These are phyloP conservation scores for Unio delphinus DNA, from an alignment of 2,888 invertebrate species.

Conservation along the genomic window DNA sequence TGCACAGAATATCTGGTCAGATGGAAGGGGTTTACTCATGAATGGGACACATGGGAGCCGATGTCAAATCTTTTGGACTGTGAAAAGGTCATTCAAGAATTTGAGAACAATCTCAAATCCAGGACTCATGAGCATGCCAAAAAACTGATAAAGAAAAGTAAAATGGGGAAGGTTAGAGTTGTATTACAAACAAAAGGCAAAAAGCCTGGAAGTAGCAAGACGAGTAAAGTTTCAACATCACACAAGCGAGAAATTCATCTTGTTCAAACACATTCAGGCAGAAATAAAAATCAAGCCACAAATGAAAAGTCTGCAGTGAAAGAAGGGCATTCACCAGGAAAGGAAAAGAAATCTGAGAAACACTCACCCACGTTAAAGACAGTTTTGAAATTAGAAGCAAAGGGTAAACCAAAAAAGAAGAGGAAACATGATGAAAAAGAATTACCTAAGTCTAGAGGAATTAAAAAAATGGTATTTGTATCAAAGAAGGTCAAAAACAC, in stretches of 20 bases:
- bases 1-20: slow-evolving; percentile 52
- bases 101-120: slow-evolving; percentile 27
- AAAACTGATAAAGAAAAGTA: slow-evolving; percentile 29
- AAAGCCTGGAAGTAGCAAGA: slow-evolving; percentile 4
- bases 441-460: too few species aligned
- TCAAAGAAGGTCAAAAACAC: background rate
- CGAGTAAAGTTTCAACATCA: slow-evolving; percentile 1
- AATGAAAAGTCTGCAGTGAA: slow-evolving; percentile 4
- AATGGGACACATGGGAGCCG: slow-evolving; percentile 66
- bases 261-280: background rate
- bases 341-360: background rate
- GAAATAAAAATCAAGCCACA: slow-evolving; percentile 6
- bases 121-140: slow-evolving; percentile 10
- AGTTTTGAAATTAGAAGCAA: too few species aligned
- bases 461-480: background rate
- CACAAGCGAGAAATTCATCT: background rate
- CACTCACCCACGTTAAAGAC: too few species aligned
- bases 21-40: slow-evolving; percentile 58
- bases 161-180: slow-evolving; percentile 9
- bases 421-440: too few species aligned
- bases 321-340: background rate
- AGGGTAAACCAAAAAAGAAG: too few species aligned
- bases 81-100: slow-evolving; percentile 34
- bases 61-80: slow-evolving; percentile 47
- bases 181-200: background rate